Conservation (phyloP, 2,888 invertebrate species). For the Eupithecia centaureata region DNA sequence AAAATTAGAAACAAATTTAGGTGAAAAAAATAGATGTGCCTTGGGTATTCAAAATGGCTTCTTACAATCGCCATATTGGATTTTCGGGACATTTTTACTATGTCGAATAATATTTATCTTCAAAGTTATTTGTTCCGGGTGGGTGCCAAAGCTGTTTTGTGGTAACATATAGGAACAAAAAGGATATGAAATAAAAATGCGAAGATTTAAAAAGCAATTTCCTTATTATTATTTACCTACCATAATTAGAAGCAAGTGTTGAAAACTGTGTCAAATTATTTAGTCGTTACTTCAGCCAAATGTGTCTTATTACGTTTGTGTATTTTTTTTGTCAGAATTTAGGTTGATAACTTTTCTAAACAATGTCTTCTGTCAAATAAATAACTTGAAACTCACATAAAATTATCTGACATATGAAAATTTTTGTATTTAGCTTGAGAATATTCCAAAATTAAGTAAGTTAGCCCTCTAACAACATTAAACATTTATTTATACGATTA, state of each 20-base stretch:
- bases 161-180: neutral
- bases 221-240: neutral
- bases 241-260: neutral
- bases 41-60: neutral
- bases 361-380: neutral
- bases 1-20: neutral
- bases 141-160: neutral
- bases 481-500: too few relatives aligned
- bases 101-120: neutral
- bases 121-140: neutral
- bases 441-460: neutral
- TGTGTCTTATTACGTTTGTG: neutral
- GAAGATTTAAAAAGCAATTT: neutral
- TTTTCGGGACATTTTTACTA: neutral
- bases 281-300: neutral
- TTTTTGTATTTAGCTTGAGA: neutral
- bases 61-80: neutral
- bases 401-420: neutral
- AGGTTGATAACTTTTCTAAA: too few relatives aligned
- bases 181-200: slow-evolving; percentile 1
- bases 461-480: neutral
- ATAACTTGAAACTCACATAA: neutral
- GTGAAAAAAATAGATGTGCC: neutral
- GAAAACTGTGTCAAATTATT: neutral
- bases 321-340: too few relatives aligned